Conservation (phyloP, 2,113 vertebrate species). For the Kobus ellipsiprymnus region DNA sequence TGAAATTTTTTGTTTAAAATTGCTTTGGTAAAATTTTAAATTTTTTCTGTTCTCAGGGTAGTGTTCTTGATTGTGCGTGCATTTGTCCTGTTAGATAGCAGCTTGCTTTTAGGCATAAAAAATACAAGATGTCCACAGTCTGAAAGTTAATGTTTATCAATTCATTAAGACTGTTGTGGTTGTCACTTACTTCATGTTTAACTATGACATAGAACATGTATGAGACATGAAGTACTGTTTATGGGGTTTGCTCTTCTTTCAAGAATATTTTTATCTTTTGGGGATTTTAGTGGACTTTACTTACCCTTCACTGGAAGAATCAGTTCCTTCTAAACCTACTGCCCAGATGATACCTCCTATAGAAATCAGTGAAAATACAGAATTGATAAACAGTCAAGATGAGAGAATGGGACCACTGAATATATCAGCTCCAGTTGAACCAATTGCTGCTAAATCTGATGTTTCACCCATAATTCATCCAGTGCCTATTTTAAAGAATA, state of each 20-base stretch:
- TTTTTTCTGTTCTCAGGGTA: neutral
- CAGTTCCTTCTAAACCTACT: constrained; percentile 76
- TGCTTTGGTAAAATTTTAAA: neutral
- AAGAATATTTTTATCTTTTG: constrained; percentile 42
- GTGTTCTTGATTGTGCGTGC: neutral
- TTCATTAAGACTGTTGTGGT: constrained; percentile 7
- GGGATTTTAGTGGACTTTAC: constrained; percentile 91
- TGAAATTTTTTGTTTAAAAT: constrained; percentile 50
- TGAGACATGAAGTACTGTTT: neutral
- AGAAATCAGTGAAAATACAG: constrained; percentile 76
- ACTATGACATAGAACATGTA: neutral
- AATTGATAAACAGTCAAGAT: constrained; percentile 69
- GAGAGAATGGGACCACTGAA: constrained; percentile 72
- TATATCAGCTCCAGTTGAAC: constrained; percentile 23
- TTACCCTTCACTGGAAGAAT: constrained; percentile 95
- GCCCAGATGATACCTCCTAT: constrained; percentile 66
- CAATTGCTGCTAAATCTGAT: constrained; percentile 72
- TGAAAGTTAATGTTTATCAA: constrained; percentile 13
- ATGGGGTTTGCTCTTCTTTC: constrained; percentile 69
- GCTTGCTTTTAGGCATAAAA: constrained; percentile 13
- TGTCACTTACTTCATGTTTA: constrained; percentile 7
- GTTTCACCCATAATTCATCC: constrained; percentile 72
- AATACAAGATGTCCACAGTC: neutral
- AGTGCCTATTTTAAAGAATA: constrained; percentile 73
- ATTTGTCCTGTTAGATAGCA: constrained; percentile 36